phyloP scores from a whole-genome alignment of 2,797 vertebrate species.

The Heterohyrax brucei region DNA sequence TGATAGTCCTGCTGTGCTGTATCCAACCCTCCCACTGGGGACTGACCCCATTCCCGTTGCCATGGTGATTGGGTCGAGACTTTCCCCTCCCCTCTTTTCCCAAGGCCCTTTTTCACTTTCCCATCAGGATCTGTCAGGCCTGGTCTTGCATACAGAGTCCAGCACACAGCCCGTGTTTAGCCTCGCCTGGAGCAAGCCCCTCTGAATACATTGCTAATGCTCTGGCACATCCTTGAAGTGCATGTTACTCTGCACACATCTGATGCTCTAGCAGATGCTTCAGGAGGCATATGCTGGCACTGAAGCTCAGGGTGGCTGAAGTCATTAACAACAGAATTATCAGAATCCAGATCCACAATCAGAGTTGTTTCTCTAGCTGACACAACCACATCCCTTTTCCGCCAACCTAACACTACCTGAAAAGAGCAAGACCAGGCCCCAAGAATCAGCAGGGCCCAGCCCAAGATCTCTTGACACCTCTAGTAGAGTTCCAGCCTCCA shows the following conservation, averaged over 20 bases:
- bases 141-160: neutral
- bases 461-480: neutral
- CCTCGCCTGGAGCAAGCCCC: neutral
- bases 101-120: constrained; percentile 33
- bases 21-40: constrained; percentile 71
- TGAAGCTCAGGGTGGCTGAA: constrained; percentile 50
- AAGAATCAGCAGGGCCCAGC: neutral
- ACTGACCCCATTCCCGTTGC: constrained; percentile 80
- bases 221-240: neutral
- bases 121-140: neutral
- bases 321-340: constrained; percentile 28
- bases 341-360: constrained; percentile 26
- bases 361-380: neutral
- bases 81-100: neutral
- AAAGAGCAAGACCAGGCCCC: constrained; percentile 52
- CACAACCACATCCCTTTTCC: neutral
- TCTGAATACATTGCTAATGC: constrained; percentile 5
- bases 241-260: constrained; percentile 10
- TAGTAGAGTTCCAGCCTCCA: constrained; percentile 31
- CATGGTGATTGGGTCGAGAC: constrained; percentile 68
- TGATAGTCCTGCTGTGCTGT: constrained; percentile 60
- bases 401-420: neutral
- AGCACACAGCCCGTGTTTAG: neutral
- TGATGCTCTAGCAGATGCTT: neutral
- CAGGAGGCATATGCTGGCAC: constrained; percentile 1